Percentiles rank a stretch among this genome's conserved stretches.
Conservation (phyloP, 2,797 vertebrate species). For the Sebastes taczanowskii region DNA sequence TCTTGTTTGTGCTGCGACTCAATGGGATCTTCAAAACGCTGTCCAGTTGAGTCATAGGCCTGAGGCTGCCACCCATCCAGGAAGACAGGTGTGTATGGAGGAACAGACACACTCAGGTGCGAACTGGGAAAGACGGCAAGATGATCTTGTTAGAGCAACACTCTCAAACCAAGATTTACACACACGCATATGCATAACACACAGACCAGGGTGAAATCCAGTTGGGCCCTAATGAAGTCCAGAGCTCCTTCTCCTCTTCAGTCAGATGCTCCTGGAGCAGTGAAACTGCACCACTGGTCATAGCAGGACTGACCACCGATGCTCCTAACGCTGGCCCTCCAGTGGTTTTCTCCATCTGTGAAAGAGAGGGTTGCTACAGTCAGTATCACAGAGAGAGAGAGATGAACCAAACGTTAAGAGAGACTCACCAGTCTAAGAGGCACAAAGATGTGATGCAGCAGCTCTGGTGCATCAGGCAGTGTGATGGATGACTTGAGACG, state of each 20-base stretch:
- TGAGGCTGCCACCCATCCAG: conserved; percentile 85
- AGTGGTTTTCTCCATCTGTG: conserved; percentile 85
- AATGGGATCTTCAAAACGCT: conserved; percentile 82
- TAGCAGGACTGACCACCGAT: conserved; percentile 78
- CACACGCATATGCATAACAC: not conserved
- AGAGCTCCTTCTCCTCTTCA: conserved; percentile 78
- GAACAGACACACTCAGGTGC: conserved; percentile 62
- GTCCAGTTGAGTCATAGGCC: conserved; percentile 65
- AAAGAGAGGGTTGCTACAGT: not conserved
- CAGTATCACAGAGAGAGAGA: not conserved
- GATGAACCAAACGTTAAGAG: not conserved
- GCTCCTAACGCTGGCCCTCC: conserved; percentile 79
- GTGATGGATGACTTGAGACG: conserved; percentile 82
- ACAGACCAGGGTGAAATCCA: conserved; percentile 81
- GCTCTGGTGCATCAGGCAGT: conserved; percentile 83
- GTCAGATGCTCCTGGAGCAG: conserved; percentile 82
- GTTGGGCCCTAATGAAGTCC: conserved; percentile 85
- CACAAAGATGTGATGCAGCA: conserved; percentile 87
- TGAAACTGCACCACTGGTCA: conserved; percentile 85
- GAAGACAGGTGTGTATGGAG: conserved; percentile 84
- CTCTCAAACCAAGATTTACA: not conserved
- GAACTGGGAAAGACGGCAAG: conserved; percentile 50
- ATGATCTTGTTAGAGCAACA: not conserved
- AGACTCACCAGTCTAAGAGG: conserved; percentile 84
- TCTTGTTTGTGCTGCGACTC: conserved; percentile 86